Evolutionary conservation across 2,888 invertebrate genomes (phyloP).

Genomic region (Glyphotaelius pellucidus): DNA sequence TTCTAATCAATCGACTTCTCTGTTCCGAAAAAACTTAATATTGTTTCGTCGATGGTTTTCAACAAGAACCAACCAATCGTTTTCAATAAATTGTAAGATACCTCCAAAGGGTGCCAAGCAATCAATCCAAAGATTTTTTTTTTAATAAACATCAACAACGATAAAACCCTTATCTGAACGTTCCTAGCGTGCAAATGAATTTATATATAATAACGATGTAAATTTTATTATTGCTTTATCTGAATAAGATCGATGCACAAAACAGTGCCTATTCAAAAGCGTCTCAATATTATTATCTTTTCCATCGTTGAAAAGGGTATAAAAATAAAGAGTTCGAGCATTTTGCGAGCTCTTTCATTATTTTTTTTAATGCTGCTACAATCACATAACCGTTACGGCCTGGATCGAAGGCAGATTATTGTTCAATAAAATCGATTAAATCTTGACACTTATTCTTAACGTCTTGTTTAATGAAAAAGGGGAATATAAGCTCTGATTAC

Average conservation of each 20-base stretch:
- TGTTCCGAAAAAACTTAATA: neutral
- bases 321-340: constrained; percentile 2
- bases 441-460: neutral
- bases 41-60: neutral
- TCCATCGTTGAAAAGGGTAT: neutral
- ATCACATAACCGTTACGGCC: constrained; percentile 14
- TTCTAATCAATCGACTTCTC: too few species aligned
- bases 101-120: neutral
- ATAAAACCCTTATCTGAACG: neutral
- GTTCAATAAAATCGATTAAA: constrained; percentile 4
- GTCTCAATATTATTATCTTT: neutral
- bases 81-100: neutral
- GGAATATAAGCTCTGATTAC: neutral
- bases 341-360: neutral
- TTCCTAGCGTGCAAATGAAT: neutral
- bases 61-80: neutral
- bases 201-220: neutral
- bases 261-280: neutral
- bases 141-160: neutral
- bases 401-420: constrained; percentile 6
- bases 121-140: neutral
- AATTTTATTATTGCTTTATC: neutral
- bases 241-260: neutral
- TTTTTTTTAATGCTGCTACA: constrained; percentile 6
- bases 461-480: constrained; percentile 2